phyloP scores from a whole-genome alignment of 2,797 vertebrate genomes.

The Melanotaenia pygmaea region DNA sequence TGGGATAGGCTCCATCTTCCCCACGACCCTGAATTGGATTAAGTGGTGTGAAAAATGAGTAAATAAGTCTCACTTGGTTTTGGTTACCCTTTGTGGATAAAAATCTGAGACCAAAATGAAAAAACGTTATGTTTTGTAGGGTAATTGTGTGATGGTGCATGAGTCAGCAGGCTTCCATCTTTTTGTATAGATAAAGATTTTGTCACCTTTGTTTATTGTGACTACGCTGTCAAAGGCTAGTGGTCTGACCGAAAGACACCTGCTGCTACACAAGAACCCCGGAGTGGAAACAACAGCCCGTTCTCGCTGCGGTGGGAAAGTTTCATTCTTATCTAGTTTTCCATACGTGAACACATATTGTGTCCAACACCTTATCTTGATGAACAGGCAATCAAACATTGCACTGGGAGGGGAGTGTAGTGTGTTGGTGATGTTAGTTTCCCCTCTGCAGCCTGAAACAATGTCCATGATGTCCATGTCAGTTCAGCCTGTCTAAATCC shows the following conservation, averaged over 20 bases:
- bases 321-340: slow-evolving; percentile 7
- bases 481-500: slow-evolving; percentile 15
- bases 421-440: not conserved
- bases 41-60: no score
- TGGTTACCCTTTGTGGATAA: not conserved
- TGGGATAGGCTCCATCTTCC: no score
- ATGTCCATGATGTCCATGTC: no score
- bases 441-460: slow-evolving; percentile 2
- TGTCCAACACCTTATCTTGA: not conserved
- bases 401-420: not conserved
- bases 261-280: not conserved
- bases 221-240: not conserved
- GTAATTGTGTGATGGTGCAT: not conserved
- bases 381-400: slow-evolving; percentile 4
- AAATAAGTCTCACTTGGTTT: not conserved
- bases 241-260: not conserved
- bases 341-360: not conserved
- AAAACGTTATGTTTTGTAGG: not conserved
- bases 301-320: not conserved
- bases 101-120: not conserved
- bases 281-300: not conserved
- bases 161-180: not conserved
- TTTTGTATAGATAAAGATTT: not conserved
- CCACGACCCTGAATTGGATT: no score
- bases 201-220: not conserved